phyloP scores from a whole-genome alignment of 2,888 invertebrate species.

The Melinaea marsaeus region DNA sequence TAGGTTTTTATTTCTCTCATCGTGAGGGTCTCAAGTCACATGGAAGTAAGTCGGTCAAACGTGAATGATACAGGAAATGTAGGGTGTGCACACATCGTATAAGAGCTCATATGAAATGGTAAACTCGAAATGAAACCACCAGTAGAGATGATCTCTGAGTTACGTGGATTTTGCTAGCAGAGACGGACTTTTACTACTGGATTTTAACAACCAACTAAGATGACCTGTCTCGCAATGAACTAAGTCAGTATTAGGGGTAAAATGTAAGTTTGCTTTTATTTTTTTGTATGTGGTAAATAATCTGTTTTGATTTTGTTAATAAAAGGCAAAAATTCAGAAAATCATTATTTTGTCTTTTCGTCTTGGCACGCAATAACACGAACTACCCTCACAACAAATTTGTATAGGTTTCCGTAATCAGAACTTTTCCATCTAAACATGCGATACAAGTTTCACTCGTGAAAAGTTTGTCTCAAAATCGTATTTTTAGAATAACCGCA shows the following conservation, averaged over 20 bases:
- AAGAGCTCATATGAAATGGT: conserved; percentile 4
- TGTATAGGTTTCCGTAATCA: neutral
- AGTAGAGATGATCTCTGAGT: conserved; percentile 12
- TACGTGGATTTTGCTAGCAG: neutral
- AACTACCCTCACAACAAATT: no score
- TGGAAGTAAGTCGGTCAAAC: conserved; percentile 48
- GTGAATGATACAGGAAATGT: conserved; percentile 22
- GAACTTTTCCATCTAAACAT: conserved; percentile 4
- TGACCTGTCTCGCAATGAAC: neutral
- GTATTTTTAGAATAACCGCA: conserved; percentile 4
- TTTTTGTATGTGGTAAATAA: no score
- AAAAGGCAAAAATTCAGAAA: neutral
- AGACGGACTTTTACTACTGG: neutral
- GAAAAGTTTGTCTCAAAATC: conserved; percentile 6
- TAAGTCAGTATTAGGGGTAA: neutral
- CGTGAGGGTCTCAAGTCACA: conserved; percentile 33
- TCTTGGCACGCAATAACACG: neutral
- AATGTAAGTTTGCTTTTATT: neutral
- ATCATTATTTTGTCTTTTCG: neutral
- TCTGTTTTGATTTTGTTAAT: neutral
- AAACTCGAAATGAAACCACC: conserved; percentile 10
- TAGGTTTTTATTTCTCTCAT: conserved; percentile 18
- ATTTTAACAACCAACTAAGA: neutral
- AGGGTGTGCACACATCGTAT: conserved; percentile 19
- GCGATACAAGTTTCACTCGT: conserved; percentile 4